Evolutionary conservation across 2,888 invertebrate species (phyloP).

Genomic region (Cataglyphis rosenhaueri): DNA sequence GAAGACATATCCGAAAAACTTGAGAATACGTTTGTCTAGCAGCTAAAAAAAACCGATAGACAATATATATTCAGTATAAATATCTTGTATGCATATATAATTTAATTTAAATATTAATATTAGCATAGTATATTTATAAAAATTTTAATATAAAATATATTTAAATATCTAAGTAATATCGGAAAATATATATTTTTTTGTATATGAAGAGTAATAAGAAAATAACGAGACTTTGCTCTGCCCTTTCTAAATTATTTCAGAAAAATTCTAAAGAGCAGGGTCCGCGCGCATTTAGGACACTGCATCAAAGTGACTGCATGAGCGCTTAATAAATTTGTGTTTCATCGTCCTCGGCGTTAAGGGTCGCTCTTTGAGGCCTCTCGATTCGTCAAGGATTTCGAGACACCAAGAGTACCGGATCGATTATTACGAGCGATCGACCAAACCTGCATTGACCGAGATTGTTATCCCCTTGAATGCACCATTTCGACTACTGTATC

Average conservation of each 20-base stretch:
- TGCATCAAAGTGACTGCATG: constrained; percentile 2
- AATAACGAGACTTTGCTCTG: background rate
- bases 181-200: background rate
- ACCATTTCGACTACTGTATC: background rate
- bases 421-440: constrained; percentile 22
- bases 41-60: background rate
- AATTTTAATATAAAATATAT: background rate
- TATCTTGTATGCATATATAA: background rate
- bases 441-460: constrained; percentile 32
- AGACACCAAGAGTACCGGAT: constrained; percentile 2
- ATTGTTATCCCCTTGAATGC: constrained; percentile 28
- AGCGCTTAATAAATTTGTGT: constrained; percentile 20
- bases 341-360: background rate
- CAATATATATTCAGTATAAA: background rate
- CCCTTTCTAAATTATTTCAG: constrained; percentile 8
- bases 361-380: constrained; percentile 16
- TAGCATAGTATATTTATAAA: background rate
- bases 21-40: background rate
- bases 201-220: background rate
- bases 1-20: background rate
- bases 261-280: background rate
- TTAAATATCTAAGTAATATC: background rate
- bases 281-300: background rate
- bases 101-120: background rate
- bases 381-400: constrained; percentile 13